Percentiles rank a stretch among this genome's conserved stretches.
phyloP scores from a whole-genome alignment of 2,797 vertebrate species.

The Propithecus perrieri region DNA sequence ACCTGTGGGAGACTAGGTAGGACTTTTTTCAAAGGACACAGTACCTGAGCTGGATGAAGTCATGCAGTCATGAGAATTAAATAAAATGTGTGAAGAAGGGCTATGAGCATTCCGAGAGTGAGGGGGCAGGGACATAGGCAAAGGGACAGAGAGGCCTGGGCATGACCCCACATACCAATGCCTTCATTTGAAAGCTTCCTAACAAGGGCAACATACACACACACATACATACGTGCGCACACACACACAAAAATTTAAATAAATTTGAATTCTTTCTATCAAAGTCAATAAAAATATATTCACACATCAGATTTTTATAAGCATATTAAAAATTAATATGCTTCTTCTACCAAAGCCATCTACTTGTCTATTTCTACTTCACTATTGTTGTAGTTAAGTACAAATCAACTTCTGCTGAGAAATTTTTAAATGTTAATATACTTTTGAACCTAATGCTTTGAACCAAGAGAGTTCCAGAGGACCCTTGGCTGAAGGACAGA shows the following conservation, averaged over 20 bases:
- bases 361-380: not conserved
- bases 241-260: not conserved
- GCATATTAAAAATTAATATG: slow-evolving; percentile 20
- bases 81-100: not conserved
- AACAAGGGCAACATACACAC: not conserved
- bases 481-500: not conserved
- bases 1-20: not conserved
- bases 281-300: not conserved
- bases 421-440: not conserved
- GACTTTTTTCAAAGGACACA: not conserved
- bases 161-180: not conserved
- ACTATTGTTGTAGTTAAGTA: not conserved
- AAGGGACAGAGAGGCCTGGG: not conserved
- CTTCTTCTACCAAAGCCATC: not conserved
- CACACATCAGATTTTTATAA: not conserved
- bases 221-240: not conserved
- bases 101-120: not conserved
- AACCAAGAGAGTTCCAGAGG: not conserved
- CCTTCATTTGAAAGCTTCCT: not conserved
- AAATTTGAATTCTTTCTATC: not conserved
- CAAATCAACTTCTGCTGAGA: not conserved
- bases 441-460: not conserved
- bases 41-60: not conserved
- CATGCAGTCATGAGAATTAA: not conserved
- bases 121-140: not conserved